Percentiles rank a stretch among this genome's conserved stretches.
Evolutionary conservation across 2,113 vertebrate species (phyloP).

Genomic region (Perca flavescens): DNA sequence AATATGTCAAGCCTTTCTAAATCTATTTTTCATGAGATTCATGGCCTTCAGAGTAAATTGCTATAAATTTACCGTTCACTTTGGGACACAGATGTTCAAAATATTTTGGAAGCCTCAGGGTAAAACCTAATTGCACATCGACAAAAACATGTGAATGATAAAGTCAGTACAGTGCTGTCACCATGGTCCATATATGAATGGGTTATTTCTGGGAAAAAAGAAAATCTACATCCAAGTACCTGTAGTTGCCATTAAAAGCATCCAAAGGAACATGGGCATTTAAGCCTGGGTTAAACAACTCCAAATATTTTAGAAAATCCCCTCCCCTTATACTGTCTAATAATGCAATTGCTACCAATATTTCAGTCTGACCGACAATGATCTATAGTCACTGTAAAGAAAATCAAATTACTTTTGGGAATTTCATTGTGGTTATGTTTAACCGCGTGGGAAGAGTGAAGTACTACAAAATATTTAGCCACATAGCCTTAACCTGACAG

Average conservation of each 20-base stretch:
- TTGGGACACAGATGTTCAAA: conserved; percentile 62
- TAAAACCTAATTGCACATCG: conserved; percentile 30
- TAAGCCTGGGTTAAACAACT: not conserved
- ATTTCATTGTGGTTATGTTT: conserved; percentile 10
- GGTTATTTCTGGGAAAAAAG: not conserved
- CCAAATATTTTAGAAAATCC: not conserved
- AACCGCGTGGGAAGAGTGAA: not conserved
- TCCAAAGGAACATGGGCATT: not conserved
- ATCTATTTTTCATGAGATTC: conserved; percentile 72
- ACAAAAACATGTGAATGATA: conserved; percentile 20
- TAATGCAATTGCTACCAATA: not conserved
- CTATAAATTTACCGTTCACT: conserved; percentile 50
- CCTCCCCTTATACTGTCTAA: not conserved
- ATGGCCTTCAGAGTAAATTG: conserved; percentile 65
- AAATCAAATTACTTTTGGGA: conserved; percentile 4
- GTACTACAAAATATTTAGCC: not conserved
- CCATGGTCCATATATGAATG: not conserved
- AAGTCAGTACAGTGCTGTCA: conserved; percentile 16
- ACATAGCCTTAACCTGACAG: not conserved
- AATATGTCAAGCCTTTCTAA: conserved; percentile 73
- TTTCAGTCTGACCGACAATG: not conserved
- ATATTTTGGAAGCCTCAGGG: conserved; percentile 51
- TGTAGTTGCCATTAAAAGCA: not conserved
- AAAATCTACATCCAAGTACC: not conserved
- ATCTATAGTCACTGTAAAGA: conserved; percentile 1